Evolutionary conservation across 2,113 vertebrate species (phyloP), one percentile per base, ranked within the genome.

Genomic region (Psettodes erumei): DNA sequence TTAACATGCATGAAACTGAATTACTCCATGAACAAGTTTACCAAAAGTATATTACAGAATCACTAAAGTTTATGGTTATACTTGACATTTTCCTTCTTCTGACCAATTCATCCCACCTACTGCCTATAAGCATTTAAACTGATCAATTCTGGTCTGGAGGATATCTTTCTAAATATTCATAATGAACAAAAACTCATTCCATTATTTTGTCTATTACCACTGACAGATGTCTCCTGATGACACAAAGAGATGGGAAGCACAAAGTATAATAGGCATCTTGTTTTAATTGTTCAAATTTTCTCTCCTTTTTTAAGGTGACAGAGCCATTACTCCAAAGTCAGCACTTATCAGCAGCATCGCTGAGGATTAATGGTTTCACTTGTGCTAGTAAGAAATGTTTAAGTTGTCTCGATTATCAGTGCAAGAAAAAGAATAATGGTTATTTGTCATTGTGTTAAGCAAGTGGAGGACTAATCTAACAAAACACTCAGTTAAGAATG

Each of bases 351-450:
- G 94, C 92, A 91, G 94, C 95, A 98, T 99, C 97, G 91, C 91
- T 83, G 93, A 98, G 96, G 97, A 99, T 99, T 99, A 99, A 99
- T 99, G 98, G 97, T 96, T 96, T 98, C 96, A 97, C 97, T 98
- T 97, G 95, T 95, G 95, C 95, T 91, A 92, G 95, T 93, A 94
- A 99, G 96, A 94, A 97, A 98, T 97, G 96, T 98, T 97, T 96
- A 98, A 98, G 95, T 96, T 98, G 96, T 97, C 96, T 94, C 87
- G 95, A 98, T 98, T 98, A 99, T 98, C 98, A 97, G 96, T 94
- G 93, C 94, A 91, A 94, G 95, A 94, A 96, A 96, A 98, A 97
- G 96, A 98, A 98, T 96, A 97, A 98, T 96, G 96, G 96, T 97
- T 98, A 96, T 99, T 99, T 99, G 97, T 98, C 98, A 99, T 95